Base-by-base conservation (phyloP, 2,888 invertebrate species). In the Rutpela maculata region DNA sequence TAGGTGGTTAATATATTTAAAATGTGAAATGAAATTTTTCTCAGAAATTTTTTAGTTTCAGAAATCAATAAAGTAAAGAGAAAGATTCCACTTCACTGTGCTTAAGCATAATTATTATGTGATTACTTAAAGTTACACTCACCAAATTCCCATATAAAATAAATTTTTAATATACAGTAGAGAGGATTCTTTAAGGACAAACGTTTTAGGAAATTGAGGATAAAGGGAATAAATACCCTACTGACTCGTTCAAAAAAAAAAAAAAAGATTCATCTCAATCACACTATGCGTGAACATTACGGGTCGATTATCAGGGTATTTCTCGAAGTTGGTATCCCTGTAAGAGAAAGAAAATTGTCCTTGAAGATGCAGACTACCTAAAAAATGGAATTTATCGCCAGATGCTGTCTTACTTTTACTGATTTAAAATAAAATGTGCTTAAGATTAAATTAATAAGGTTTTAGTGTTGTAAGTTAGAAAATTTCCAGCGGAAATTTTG, bases 201-300 rank as follows among this genome's bases (percentile, higher is more conserved):
- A 75, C 77, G 73, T 57, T 62, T 63, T 35, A 74, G 75, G 70
- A 80, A 78, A 78, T 80, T 83, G 81, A 78, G 80, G 80, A 80
- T 80, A 68, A 84, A 75, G 79, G 86, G 82, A 82, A 76, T 77
- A 77, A 80, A 79, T 84, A 82, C 74, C 81, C 83, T 84, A 82
- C 60, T 55, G 74, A 72, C 78, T 62, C 82, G 82, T 82, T 75
- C 84, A 83, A 80, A 79, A 82, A 78, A 75, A 80, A 69, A 35
- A 35, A 35, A 7, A 26, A 60, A 79, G 78, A 79, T 80, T 79
- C 85, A 85, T 83, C 85, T 78, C 86, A 85, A 67, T 55, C 83
- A 82, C 80, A 74, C 87, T 67, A 75, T 87, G 88, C 88, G 86
- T 85, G 84, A 88, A 88, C 88, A 88, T 88, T 88, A 85, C 86